Base-by-base conservation (phyloP, 2,797 vertebrate genomes). In the Oreonectes daqikongensis region DNA sequence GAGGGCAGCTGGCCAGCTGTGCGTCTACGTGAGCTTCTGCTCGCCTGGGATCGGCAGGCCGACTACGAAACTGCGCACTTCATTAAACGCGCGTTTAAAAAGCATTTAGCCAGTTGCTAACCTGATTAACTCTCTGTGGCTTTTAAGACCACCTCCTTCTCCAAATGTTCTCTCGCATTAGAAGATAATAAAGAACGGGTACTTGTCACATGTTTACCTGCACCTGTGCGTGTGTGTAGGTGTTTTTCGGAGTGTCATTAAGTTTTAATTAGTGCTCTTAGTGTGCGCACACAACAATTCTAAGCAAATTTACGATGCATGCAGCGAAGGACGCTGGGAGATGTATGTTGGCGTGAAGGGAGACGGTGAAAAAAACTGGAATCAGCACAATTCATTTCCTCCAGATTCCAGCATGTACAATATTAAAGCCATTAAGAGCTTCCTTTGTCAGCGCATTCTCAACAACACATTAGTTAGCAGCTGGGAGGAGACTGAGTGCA, bases 71-170 rank as follows among this genome's bases (percentile, higher is more conserved):
- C 85, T 85, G 85, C 88, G 87, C 88, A 90, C 86, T 90, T 90
- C 87, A 91, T 92, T 92, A 91, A 83, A 83, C 89, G 68, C 84
- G 81, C 86, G 85, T 88, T 90, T 88, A 89, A 90, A 91, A 90
- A 88, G 86, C 85, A 89, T 92, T 92, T 90, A 81, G 79, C 79
- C 74, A 84, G 85, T 83, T 87, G 89, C 90, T 91, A 92, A 90
- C 90, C 89, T 91, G 88, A 91, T 90, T 89, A 90, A 89, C 89
- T 90, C 88, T 88, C 84, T 38, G 69, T 11, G 83, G 82, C 78
- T 78, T 81, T 85, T 87, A 72, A 66, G 79, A 69, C 30, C 57
- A 38, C 79, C 81, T 63, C 35, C 82, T 72, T 80, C 86, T 84
- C 50, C 66, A 68, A 60, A 76, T 69, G 46, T 11, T 30, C 60